Evolutionary conservation across 2,113 vertebrate species (phyloP), one percentile per base, ranked within the genome.

Genomic region (Aegithalos caudatus): DNA sequence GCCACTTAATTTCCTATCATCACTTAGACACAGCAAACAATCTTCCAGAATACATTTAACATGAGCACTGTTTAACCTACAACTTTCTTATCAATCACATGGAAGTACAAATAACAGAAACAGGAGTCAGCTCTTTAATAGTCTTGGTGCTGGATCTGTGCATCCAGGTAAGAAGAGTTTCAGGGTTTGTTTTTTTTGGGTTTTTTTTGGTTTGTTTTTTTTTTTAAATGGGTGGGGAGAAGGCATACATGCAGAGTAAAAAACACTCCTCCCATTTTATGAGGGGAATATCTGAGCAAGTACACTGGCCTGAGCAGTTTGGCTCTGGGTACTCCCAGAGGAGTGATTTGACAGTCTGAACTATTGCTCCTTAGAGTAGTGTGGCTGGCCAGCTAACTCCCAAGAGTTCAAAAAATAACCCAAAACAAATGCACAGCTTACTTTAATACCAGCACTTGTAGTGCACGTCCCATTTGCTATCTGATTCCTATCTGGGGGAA

Each of bases 351-450:
- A 81, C 80, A 90, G 77, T 38, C 82, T 92, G 91, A 90, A 94
- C 90, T 95, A 85, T 92, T 93, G 94, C 84, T 96, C 88, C 79
- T 92, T 64, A 1, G 93, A 95, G 95, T 73, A 37, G 56, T 48
- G 86, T 94, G 91, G 88, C 91, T 82, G 56, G 93, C 96, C 87
- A 90, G 56, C 92, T 45, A 96, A 94, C 31, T 96, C 96, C 95
- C 95, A 87, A 47, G 94, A 73, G 95, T 67, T 88, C 66, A 90
- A 88, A 92, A 95, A 94, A 93, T 86, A 96, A 96, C 81, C 87
- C 79, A 83, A 95, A 93, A 81, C 95, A 96, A 95, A 96, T 56
- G 88, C 48, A 66, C 25, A 70, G 38, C 71, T 90, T 61, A 45
- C 21, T 89, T 69, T 71, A 90, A 67, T 70, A 65, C 84, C 70